Conservation (phyloP, 1,140 invertebrate genomes). For the Drosophila nigrodunni region DNA sequence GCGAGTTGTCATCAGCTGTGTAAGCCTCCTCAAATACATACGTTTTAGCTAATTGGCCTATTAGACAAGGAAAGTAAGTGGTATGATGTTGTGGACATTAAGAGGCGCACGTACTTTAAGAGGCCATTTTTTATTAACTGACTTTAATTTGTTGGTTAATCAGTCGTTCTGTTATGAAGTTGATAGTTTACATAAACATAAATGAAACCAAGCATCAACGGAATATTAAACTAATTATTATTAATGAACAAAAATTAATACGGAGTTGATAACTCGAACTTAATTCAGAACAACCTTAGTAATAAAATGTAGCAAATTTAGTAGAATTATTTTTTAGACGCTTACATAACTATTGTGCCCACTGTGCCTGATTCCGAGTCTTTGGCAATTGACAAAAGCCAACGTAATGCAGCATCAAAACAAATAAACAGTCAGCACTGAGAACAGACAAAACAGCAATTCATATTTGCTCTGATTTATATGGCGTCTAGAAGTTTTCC, state of each 20-base stretch:
- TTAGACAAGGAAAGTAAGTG: not conserved
- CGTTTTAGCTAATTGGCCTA: slow-evolving; percentile 22
- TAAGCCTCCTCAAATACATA: not conserved
- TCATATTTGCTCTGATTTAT: slow-evolving; percentile 83
- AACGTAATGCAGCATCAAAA: slow-evolving; percentile 68
- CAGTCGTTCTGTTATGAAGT: too few relatives aligned
- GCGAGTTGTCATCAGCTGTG: slow-evolving; percentile 27
- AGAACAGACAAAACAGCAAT: slow-evolving; percentile 73
- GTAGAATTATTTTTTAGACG: too few relatives aligned
- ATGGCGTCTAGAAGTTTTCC: slow-evolving; percentile 83
- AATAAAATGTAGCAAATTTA: too few relatives aligned
- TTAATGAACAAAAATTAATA: too few relatives aligned
- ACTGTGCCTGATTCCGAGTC: slow-evolving; percentile 22
- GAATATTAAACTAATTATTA: too few relatives aligned
- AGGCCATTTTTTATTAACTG: too few relatives aligned
- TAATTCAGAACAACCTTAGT: too few relatives aligned
- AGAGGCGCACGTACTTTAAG: not conserved
- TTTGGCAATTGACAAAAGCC: slow-evolving; percentile 58
- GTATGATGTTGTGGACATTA: not conserved
- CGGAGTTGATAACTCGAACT: too few relatives aligned
- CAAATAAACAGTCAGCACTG: slow-evolving; percentile 70
- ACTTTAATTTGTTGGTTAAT: too few relatives aligned
- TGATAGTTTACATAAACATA: too few relatives aligned
- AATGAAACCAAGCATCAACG: too few relatives aligned
- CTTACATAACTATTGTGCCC: not conserved